Evolutionary conservation across 2,797 vertebrate species (phyloP), one percentile per base, ranked within the genome.

Genomic region (Phrynocephalus vlangalii): DNA sequence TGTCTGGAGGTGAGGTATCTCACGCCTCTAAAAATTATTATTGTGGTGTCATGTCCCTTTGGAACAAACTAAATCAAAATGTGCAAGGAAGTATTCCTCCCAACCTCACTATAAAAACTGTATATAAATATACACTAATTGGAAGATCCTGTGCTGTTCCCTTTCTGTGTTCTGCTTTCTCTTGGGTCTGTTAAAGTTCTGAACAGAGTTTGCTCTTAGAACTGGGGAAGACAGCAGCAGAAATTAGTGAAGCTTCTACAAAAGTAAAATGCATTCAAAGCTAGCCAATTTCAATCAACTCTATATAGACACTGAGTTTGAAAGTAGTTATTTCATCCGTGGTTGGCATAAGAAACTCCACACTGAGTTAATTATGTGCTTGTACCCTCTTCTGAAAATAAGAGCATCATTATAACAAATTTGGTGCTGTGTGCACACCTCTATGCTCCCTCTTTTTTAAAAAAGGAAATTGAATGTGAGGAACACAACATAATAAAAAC

Each of bases 261-360:
- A 38, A 87, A 92, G 88, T 86, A 52, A 76, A 66, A 82, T 33
- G 15, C 66, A n/a, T 70, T 82, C 33, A 75, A 76, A 38, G 67
- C 77, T 88, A 93, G 91, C 88, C 89, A 70, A 70, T 88, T 85
- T 82, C 18, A 84, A 82, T 78, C 70, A 86, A 83, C 44, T 75
- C 90, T 90, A 88, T 48, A 50, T n/a, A 70, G 66, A 67, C 85
- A 84, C 22, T 48, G 79, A 79, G 30, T 4, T 48, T 92, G 88
- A 88, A 88, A 91, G 78, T 5, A 71, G 24, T 85, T 85, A 88
- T 91, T 90, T 91, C 87, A 90, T 91, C 79, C 84, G 72, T 88
- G 91, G 83, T 90, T 91, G 88, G 79, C 48, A 91, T 67, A 89
- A 94, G 60, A 93, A 91, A 89, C 87, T 82, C 38, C 88, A 82